Conservation (phyloP, 2,113 vertebrate genomes). For the Rafetus swinhoei region DNA sequence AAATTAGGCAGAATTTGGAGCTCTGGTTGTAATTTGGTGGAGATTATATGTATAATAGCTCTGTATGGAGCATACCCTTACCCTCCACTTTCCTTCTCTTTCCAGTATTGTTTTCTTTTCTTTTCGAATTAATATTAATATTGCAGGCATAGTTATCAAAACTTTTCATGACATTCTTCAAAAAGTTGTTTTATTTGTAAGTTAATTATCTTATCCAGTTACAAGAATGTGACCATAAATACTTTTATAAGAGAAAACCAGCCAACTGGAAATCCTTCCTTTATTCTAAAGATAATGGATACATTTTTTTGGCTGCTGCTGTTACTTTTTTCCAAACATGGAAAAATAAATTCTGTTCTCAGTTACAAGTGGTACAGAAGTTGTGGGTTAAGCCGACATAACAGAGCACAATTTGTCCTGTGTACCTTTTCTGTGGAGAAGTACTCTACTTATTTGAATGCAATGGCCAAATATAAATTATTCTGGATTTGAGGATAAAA, state of each 20-base stretch:
- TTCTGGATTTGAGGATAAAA: conserved; percentile 54
- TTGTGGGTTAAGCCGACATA: not conserved
- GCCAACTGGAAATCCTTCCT: conserved; percentile 77
- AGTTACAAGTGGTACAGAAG: conserved; percentile 7
- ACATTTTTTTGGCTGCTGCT: conserved; percentile 64
- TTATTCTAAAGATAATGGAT: conserved; percentile 74
- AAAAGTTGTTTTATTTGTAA: conserved; percentile 57
- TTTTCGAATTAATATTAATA: not conserved
- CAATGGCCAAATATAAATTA: conserved; percentile 48
- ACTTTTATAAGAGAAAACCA: conserved; percentile 67
- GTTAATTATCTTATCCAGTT: conserved; percentile 31
- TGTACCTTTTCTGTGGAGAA: conserved; percentile 21
- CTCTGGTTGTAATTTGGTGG: not conserved
- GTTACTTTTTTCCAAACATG: conserved; percentile 64
- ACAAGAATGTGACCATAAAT: conserved; percentile 62
- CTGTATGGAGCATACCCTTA: not conserved
- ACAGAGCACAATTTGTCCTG: conserved; percentile 27
- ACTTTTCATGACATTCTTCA: conserved; percentile 17
- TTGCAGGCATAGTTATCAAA: not conserved
- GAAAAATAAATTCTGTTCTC: conserved; percentile 60
- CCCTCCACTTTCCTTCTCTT: not conserved
- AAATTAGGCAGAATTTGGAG: not conserved
- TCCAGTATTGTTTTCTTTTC: not conserved
- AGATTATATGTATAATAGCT: not conserved
- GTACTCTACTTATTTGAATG: conserved; percentile 21